Evolutionary conservation across 2,888 invertebrate species (phyloP).

Genomic region (Apantesis nais): DNA sequence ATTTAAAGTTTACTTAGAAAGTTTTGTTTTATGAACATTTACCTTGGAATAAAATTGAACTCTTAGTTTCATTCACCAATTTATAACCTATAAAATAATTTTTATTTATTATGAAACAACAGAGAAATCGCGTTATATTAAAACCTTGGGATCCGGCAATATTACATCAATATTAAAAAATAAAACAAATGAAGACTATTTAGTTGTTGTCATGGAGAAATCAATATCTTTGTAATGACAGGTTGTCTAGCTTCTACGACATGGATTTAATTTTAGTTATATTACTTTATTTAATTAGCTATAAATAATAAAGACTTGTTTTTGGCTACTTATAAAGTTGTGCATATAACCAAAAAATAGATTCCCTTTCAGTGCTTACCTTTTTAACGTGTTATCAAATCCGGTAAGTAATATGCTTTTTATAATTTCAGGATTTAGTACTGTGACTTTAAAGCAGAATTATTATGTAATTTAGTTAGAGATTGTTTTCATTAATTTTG

Average conservation of each 20-base stretch:
- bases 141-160: slow-evolving; percentile 11
- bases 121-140: background rate
- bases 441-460: background rate
- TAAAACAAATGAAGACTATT: slow-evolving; percentile 44
- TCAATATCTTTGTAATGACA: slow-evolving; percentile 52
- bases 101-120: background rate
- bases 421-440: background rate
- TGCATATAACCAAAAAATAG: slow-evolving; percentile 29
- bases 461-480: background rate
- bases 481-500: background rate
- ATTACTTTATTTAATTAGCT: slow-evolving; percentile 30
- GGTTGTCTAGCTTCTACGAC: slow-evolving; percentile 32
- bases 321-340: slow-evolving; percentile 27
- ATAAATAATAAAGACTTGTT: slow-evolving; percentile 35
- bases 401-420: slow-evolving; percentile 1
- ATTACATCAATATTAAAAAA: slow-evolving; percentile 36
- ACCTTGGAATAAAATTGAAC: slow-evolving; percentile 72
- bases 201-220: slow-evolving; percentile 63
- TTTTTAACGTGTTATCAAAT: slow-evolving; percentile 15
- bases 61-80: slow-evolving; percentile 70
- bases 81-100: slow-evolving; percentile 60
- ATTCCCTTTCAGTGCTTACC: slow-evolving; percentile 31
- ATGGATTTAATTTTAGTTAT: slow-evolving; percentile 33
- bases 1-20: background rate
- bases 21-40: slow-evolving; percentile 32